Conservation (phyloP, 2,888 invertebrate species). For the Phalangium opilio region DNA sequence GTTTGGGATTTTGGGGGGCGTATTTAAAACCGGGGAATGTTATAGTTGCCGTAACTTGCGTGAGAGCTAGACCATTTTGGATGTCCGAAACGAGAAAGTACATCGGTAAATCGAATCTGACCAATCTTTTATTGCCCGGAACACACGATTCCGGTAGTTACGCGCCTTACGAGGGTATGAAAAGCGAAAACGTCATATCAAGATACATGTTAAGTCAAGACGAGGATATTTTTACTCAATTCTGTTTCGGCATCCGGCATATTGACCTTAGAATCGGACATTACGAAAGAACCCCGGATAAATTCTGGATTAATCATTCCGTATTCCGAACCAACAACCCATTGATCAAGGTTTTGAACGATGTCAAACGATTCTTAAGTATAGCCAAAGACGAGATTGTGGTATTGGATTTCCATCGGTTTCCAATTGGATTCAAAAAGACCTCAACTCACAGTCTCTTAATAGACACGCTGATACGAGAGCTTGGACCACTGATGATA, state of each 20-base stretch:
- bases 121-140: constrained; percentile 17
- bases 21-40: constrained; percentile 21
- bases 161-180: constrained; percentile 2
- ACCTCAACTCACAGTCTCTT: constrained; percentile 29
- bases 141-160: constrained; percentile 20
- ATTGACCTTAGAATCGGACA: constrained; percentile 14
- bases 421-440: constrained; percentile 36
- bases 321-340: constrained; percentile 11
- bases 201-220: constrained; percentile 19
- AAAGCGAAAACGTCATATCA: constrained; percentile 4
- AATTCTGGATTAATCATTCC: constrained; percentile 16
- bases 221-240: constrained; percentile 16
- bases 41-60: constrained; percentile 39
- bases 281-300: constrained; percentile 7
- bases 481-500: constrained; percentile 30
- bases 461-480: constrained; percentile 28
- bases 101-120: constrained; percentile 3
- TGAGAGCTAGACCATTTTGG: constrained; percentile 70
- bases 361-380: constrained; percentile 40
- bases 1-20: constrained; percentile 20
- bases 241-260: constrained; percentile 15
- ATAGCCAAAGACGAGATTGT: constrained; percentile 42
- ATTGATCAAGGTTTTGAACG: constrained; percentile 20
- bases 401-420: constrained; percentile 43
- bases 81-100: constrained; percentile 47